phyloP scores from a whole-genome alignment of 2,113 vertebrate species.

The Oenanthe oenanthe region DNA sequence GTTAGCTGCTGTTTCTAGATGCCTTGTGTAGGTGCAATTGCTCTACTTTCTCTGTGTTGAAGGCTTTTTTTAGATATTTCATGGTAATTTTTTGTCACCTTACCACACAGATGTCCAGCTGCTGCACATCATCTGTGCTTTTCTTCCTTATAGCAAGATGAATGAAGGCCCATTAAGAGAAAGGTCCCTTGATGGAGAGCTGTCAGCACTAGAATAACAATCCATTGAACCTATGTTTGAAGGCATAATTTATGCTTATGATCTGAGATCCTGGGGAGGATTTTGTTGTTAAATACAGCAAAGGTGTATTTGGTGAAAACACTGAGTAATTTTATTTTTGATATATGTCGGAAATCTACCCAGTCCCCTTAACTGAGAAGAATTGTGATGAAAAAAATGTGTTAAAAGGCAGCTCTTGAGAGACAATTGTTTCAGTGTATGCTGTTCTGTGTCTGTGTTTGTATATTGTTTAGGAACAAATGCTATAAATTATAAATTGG shows the following conservation, averaged over 20 bases:
- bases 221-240: neutral
- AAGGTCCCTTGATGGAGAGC: accelerated
- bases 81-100: neutral
- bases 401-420: neutral
- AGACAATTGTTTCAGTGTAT: neutral
- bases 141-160: neutral
- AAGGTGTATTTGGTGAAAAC: neutral
- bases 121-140: neutral
- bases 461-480: neutral
- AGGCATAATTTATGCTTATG: neutral
- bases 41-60: neutral
- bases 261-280: neutral
- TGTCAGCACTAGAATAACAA: neutral
- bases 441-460: neutral
- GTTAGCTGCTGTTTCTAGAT: neutral
- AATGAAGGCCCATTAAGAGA: neutral
- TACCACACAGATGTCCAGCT: neutral
- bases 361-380: neutral
- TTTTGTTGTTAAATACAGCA: neutral
- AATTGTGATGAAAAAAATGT: neutral
- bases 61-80: accelerated
- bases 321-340: neutral
- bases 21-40: neutral
- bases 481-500: neutral
- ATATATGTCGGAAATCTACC: neutral